phyloP scores from a whole-genome alignment of 2,797 vertebrate species.

The Thripadectes ignobilis region DNA sequence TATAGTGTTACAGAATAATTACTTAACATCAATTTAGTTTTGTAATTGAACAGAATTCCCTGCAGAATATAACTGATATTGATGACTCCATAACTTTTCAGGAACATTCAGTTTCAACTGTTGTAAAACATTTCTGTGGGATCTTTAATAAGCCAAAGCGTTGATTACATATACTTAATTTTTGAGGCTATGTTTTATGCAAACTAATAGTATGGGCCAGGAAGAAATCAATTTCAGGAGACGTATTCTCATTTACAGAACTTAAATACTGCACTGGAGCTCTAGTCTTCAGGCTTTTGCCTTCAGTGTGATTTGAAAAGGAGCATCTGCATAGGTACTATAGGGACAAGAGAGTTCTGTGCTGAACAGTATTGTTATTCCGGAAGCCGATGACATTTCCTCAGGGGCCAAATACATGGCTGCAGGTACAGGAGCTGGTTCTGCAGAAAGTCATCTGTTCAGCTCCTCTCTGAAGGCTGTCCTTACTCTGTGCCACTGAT shows the following conservation, averaged over 20 bases:
- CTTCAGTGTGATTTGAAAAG: neutral
- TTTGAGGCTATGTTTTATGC: neutral
- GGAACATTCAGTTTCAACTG: neutral
- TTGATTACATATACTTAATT: neutral
- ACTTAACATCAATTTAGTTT: neutral
- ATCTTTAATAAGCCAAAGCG: neutral
- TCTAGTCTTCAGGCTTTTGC: neutral
- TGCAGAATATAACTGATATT: neutral
- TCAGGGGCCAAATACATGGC: neutral
- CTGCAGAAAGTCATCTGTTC: neutral
- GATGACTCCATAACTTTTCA: neutral
- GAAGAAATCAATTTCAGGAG: neutral
- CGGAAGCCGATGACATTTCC: neutral
- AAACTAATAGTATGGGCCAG: neutral
- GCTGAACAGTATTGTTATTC: neutral
- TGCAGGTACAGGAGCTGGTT: neutral
- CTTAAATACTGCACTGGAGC: neutral
- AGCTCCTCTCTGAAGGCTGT: neutral
- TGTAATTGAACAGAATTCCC: neutral
- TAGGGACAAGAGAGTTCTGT: neutral
- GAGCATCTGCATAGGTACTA: neutral
- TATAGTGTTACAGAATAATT: neutral
- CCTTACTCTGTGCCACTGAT: accelerated
- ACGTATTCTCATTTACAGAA: neutral
- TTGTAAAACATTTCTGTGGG: neutral